Conservation (phyloP, 2,113 vertebrate species). For the Amia ocellicauda region DNA sequence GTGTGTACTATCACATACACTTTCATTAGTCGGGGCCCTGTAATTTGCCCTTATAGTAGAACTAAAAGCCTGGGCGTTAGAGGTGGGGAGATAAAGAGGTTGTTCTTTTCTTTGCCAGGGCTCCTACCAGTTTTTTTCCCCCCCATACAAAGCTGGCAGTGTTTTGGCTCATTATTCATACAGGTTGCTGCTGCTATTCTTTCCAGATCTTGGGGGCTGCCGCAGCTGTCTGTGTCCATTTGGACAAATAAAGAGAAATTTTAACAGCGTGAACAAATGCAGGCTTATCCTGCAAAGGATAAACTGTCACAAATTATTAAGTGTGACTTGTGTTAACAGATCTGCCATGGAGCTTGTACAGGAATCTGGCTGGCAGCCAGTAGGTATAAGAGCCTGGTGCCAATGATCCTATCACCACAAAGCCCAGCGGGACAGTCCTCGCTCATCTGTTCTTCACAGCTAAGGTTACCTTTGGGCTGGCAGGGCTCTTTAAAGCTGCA, state of each 20-base stretch:
- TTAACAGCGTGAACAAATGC: slow-evolving; percentile 17
- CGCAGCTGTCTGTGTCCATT: slow-evolving; percentile 24
- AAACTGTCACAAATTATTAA: slow-evolving; percentile 13
- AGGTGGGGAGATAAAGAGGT: background rate
- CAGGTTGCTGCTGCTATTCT: slow-evolving; percentile 8
- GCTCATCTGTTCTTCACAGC: slow-evolving; percentile 15
- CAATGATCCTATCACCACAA: background rate
- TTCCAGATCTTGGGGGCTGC: background rate
- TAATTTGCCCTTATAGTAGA: no score
- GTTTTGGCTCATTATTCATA: slow-evolving; percentile 12
- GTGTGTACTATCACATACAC: no score
- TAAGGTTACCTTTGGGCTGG: background rate
- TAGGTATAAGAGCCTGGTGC: slow-evolving; percentile 10
- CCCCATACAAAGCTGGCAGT: slow-evolving; percentile 9
- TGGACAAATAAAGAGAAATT: slow-evolving; percentile 9
- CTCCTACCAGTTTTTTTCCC: background rate
- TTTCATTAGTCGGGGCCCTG: no score
- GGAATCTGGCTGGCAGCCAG: slow-evolving; percentile 5
- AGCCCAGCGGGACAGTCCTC: background rate
- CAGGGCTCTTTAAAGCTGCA: background rate
- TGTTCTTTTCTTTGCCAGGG: slow-evolving; percentile 1
- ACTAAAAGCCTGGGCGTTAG: no score
- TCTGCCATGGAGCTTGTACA: background rate
- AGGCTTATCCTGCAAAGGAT: slow-evolving; percentile 11
- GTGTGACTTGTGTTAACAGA: slow-evolving; percentile 17